phyloP scores from a whole-genome alignment of 2,797 vertebrate genomes.

The Anniella stebbinsi region DNA sequence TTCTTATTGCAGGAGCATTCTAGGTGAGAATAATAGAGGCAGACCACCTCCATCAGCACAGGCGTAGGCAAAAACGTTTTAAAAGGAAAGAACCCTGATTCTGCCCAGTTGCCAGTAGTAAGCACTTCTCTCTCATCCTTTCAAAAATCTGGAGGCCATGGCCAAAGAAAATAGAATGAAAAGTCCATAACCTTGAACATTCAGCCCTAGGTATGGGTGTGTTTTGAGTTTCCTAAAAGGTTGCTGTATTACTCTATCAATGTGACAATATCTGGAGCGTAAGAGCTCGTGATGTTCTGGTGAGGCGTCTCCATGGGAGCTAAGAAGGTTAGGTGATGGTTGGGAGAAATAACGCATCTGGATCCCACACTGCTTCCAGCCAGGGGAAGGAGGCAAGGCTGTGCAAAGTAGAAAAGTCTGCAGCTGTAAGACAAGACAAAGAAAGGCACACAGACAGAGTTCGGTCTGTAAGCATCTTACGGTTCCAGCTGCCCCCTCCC shows the following conservation, averaged over 20 bases:
- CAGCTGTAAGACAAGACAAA: neutral
- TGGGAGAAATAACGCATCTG: neutral
- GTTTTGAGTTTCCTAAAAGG: neutral
- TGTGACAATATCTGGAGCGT: neutral
- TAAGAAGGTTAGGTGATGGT: neutral
- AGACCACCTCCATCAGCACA: neutral
- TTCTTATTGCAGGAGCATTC: neutral
- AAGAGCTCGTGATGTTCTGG: neutral
- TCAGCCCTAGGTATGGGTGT: neutral
- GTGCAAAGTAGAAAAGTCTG: neutral
- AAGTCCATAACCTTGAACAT: neutral
- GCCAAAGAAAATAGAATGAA: neutral
- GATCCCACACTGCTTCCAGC: neutral
- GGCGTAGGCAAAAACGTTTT: neutral
- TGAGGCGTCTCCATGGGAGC: neutral
- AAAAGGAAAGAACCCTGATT: neutral
- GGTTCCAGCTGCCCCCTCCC: neutral
- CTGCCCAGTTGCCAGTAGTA: neutral
- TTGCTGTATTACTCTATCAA: neutral
- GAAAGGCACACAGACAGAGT: neutral
- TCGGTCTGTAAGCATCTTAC: neutral
- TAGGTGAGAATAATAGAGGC: neutral
- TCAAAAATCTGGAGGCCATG: neutral
- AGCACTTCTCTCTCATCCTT: neutral
- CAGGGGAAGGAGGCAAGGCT: neutral